Evolutionary conservation across 2,113 vertebrate species (phyloP), one percentile per base, ranked within the genome.

Genomic region (Butorides virescens): DNA sequence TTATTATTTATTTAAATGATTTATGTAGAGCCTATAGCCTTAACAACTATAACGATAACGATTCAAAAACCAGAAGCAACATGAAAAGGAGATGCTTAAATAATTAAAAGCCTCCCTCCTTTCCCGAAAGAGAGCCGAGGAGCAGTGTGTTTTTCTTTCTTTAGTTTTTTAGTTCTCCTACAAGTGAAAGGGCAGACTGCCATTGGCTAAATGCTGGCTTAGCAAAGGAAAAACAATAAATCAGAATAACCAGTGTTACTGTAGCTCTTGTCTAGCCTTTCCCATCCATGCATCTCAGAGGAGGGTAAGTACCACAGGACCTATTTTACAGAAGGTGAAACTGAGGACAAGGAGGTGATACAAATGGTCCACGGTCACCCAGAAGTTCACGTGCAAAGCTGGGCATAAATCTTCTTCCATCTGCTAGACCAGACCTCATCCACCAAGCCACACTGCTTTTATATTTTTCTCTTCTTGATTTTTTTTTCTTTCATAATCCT

Each of bases 1-100:
- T 96, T 97, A 97, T 96, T 97, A 97, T 96, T 96, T 95, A 95
- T 94, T 95, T 96, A 89, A 95, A 89, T 95, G 88, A 95, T 97
- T 94, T 95, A 95, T 91, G 95, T 49, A 95, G 80, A 96, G 88
- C 84, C 90, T 93, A 93, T 92, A 95, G 93, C 96, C 93, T 94
- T 94, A 95, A 96, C 83, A 95, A 93, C 79, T 88, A n/a, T 91
- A 96, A 97, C 9, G 53, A 94, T 93, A 96, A 94, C 42, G 37
- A 97, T 94, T 93, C 94, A 86, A 94, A 96, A 97, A 95, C 82
- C 90, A 97, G 95, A 95, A 96, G 90, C 90, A 95, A 95, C 95
- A 92, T 92, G 95, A 97, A 97, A 97, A 96, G 94, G 90, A 96
- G 88, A 94, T 68, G 79, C 88, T 95, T 97, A 95, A 97, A 97